Evolutionary conservation across 2,797 vertebrate genomes (phyloP).

Genomic region (Chaetophractus vellerosus): DNA sequence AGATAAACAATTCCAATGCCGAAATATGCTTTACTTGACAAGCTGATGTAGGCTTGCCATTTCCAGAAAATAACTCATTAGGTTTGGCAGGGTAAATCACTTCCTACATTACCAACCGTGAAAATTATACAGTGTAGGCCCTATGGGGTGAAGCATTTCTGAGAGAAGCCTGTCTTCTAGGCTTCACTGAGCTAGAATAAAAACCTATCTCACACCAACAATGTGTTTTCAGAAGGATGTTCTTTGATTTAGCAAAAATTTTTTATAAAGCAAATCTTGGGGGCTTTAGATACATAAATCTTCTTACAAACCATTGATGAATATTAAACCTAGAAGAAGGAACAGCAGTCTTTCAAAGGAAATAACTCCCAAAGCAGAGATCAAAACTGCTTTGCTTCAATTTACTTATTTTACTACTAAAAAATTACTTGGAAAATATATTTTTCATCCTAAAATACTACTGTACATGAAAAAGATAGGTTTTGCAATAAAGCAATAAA

Average conservation of each 20-base stretch:
- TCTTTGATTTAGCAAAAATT: background rate
- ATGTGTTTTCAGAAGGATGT: background rate
- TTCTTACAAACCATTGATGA: background rate
- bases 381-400: background rate
- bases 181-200: background rate
- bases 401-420: constrained; percentile 3
- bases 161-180: constrained; percentile 38
- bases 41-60: background rate
- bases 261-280: background rate
- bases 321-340: background rate
- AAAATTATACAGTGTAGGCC: constrained; percentile 29
- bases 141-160: background rate
- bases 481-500: constrained; percentile 21
- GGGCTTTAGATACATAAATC: background rate
- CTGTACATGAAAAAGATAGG: background rate
- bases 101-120: constrained; percentile 35
- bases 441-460: background rate
- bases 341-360: background rate
- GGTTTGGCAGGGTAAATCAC: constrained; percentile 45
- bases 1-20: background rate
- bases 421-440: background rate
- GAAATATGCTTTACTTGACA: constrained; percentile 19
- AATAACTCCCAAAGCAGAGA: background rate
- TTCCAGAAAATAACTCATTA: constrained; percentile 71
- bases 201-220: background rate